These are phyloP conservation scores for Eustalomyia histrio DNA, from an alignment of 2,888 invertebrate species.

Conservation along the genomic window DNA sequence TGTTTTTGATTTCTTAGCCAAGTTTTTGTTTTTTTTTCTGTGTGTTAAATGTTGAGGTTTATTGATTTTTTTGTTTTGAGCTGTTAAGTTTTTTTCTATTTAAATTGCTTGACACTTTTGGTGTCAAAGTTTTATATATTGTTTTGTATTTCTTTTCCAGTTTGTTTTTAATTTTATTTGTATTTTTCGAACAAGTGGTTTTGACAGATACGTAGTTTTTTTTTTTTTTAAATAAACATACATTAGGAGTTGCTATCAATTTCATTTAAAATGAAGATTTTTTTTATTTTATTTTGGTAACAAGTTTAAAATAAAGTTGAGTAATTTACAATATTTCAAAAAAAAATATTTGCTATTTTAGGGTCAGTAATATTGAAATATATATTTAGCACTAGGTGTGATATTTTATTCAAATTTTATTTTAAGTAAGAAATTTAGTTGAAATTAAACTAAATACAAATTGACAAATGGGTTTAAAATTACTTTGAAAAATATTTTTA, in stretches of 20 bases:
- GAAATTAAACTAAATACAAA: too few relatives aligned
- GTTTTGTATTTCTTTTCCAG: not conserved
- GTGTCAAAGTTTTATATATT: slow-evolving; percentile 52
- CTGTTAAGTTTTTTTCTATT: slow-evolving; percentile 44
- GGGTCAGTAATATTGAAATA: too few relatives aligned
- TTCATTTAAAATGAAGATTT: slow-evolving; percentile 7
- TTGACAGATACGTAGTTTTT: slow-evolving; percentile 45
- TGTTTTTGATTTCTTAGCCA: slow-evolving; percentile 42
- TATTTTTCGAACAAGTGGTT: slow-evolving; percentile 43
- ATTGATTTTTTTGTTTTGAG: slow-evolving; percentile 41
- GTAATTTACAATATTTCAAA: too few relatives aligned
- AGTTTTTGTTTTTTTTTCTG: slow-evolving; percentile 11
- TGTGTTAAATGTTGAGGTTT: slow-evolving; percentile 6
- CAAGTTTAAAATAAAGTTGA: too few relatives aligned
- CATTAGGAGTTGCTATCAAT: slow-evolving; percentile 22
- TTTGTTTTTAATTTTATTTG: slow-evolving; percentile 37
- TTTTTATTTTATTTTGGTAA: too few relatives aligned
- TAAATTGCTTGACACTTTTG: slow-evolving; percentile 57
- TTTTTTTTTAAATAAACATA: not conserved
- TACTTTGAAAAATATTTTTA: too few relatives aligned
- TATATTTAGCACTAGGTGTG: too few relatives aligned
- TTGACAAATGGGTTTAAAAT: too few relatives aligned
- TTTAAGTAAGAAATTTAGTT: too few relatives aligned
- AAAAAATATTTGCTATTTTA: too few relatives aligned
- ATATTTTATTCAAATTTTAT: too few relatives aligned